Base-by-base conservation (phyloP, 2,113 vertebrate species). In the Melanostigma gelatinosum region DNA sequence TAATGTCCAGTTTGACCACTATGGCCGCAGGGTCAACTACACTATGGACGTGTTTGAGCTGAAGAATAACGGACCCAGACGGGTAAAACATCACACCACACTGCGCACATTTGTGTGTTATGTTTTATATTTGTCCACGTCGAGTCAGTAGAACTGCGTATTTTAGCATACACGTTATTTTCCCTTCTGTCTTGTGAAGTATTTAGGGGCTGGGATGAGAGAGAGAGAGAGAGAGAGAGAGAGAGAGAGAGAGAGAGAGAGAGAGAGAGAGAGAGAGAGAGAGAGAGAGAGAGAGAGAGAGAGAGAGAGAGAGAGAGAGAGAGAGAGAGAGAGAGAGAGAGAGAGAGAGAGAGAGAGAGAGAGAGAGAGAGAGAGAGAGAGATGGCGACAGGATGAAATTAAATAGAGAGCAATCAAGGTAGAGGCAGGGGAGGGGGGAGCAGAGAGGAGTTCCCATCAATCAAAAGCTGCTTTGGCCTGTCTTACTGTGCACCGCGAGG, bases 1-100 rank as follows among this genome's bases (percentile, higher is more conserved):
- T 91, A 99, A 99, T 58, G 97, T 99, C 92, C 97, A 99, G 85
- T 99, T 99, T 90, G 97, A 99, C 93, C 97, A 99, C 89, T 99
- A 98, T 48, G 98, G 98, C 76, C 96, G 98, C 63, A 95, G 98
- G 93, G 97, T 99, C 86, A 99, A 99, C 93, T 99, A 97, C 89
- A 98, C 97, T 18, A 99, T 99, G 97, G 97, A 99, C 92, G 97
- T 99, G 82, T 98, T 99, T 94, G 98, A 99, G 84, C 93, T 99
- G 89, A 99, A 99, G 94, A 97, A 93, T 90, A 97, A 97, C 0
- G 98, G 98, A 75, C 97, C 97, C 34, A 89, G 97, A 86, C 96
- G 97, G 96, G 98, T 99, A 92, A 75, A 71, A 91, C 50, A 80
- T 75, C 85, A 82, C 83, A 20, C 61, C 58, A 50, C 79, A 60